phyloP scores from a whole-genome alignment of 1,140 invertebrate species.

The Hyposmocoma kahamanoa region DNA sequence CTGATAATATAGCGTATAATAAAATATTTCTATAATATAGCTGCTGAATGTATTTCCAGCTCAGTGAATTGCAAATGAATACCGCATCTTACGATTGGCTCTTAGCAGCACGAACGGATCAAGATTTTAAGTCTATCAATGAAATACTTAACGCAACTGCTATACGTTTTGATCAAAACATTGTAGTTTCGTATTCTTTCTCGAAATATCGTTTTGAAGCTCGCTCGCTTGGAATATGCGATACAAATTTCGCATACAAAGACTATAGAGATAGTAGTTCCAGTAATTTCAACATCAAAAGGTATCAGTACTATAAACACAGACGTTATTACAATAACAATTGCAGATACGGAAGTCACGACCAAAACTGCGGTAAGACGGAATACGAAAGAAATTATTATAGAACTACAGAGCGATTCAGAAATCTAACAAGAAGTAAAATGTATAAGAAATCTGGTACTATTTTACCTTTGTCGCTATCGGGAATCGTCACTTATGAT shows the following conservation, averaged over 20 bases:
- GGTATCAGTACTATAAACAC: slow-evolving; percentile 4
- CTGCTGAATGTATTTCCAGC: slow-evolving; percentile 43
- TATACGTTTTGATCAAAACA: slow-evolving; percentile 53
- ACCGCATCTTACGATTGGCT: slow-evolving; percentile 51
- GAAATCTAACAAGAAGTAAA: slow-evolving; percentile 34
- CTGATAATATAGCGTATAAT: background rate
- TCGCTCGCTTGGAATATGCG: slow-evolving; percentile 24
- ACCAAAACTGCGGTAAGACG: slow-evolving; percentile 14
- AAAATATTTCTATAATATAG: background rate
- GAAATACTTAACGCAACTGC: slow-evolving; percentile 42
- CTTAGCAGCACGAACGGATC: slow-evolving; percentile 30
- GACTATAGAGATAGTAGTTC: slow-evolving; percentile 7
- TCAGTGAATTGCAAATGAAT: slow-evolving; percentile 39
- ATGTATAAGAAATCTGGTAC: slow-evolving; percentile 27
- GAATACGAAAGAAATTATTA: slow-evolving; percentile 41
- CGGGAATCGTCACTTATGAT: slow-evolving; percentile 38
- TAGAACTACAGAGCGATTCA: slow-evolving; percentile 32
- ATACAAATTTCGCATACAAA: slow-evolving; percentile 40
- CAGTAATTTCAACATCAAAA: background rate
- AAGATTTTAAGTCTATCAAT: slow-evolving; percentile 37
- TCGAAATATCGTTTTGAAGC: background rate
- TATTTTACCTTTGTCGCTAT: slow-evolving; percentile 24
- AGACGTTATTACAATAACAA: slow-evolving; percentile 8
- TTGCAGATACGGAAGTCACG: background rate
- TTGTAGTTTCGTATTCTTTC: slow-evolving; percentile 35